Evolutionary conservation across 2,113 vertebrate species (phyloP).

Genomic region (Camelus bactrianus): DNA sequence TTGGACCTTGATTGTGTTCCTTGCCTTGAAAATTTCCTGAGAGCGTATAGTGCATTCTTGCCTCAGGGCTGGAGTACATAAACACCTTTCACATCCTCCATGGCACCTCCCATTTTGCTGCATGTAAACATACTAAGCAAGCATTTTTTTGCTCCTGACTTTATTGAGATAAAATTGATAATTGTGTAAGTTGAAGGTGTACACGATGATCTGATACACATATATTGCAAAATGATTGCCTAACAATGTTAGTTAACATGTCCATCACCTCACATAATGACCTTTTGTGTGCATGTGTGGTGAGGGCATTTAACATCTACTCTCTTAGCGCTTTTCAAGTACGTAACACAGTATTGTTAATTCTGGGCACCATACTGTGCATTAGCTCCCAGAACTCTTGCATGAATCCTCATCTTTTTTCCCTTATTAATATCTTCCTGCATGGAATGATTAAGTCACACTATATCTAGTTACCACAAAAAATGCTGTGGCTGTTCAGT

Average conservation of each 20-base stretch:
- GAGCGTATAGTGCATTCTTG: not conserved
- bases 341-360: not conserved
- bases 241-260: not conserved
- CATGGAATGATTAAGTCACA: not conserved
- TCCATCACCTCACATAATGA: not conserved
- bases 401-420: not conserved
- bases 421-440: not conserved
- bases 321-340: not conserved
- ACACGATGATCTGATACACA: not conserved
- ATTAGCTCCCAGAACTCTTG: not conserved
- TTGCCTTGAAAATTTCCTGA: slow-evolving; percentile 4
- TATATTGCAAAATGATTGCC: not conserved
- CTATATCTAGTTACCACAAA: slow-evolving; percentile 16
- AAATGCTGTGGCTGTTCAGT: not conserved
- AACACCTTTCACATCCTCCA: not conserved
- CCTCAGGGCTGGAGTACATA: not conserved
- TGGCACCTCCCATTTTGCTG: not conserved
- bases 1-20: not conserved
- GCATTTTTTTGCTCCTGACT: not conserved
- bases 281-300: no score
- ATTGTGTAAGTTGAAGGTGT: not conserved
- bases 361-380: not conserved
- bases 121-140: not conserved
- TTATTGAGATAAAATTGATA: not conserved
- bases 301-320: not conserved